phyloP scores from a whole-genome alignment of 1,140 invertebrate species.

The Oscheius sp. region DNA sequence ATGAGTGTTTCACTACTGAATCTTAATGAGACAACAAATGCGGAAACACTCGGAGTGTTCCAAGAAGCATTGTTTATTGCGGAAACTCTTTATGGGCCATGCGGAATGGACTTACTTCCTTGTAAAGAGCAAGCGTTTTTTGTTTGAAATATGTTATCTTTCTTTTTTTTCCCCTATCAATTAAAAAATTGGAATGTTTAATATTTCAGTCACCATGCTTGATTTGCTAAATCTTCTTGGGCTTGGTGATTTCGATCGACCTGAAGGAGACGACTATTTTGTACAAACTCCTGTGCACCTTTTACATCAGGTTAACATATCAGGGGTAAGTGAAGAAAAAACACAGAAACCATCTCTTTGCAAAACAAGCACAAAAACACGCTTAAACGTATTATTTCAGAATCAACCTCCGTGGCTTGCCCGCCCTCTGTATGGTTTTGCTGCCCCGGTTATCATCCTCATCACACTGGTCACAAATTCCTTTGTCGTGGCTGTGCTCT shows the following conservation, averaged over 20 bases:
- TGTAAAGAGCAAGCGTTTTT: too few relatives aligned
- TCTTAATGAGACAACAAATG: too few relatives aligned
- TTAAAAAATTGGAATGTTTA: too few relatives aligned
- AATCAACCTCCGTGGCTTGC: constrained; percentile 30
- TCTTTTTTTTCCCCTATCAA: too few relatives aligned
- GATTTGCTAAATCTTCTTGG: background rate
- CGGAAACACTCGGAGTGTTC: too few relatives aligned
- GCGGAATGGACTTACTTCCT: too few relatives aligned
- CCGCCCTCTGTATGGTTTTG: constrained; percentile 40
- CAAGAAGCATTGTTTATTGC: too few relatives aligned
- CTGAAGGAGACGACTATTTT: background rate
- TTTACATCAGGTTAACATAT: background rate
- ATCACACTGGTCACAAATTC: constrained; percentile 83
- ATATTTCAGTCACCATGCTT: too few relatives aligned
- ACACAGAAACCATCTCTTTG: background rate
- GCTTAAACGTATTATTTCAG: background rate
- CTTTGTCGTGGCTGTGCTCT: constrained; percentile 73
- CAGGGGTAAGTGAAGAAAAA: background rate
- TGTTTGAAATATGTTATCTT: too few relatives aligned
- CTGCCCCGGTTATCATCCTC: constrained; percentile 67
- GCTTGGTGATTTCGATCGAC: background rate
- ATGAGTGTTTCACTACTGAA: too few relatives aligned
- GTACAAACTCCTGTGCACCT: background rate
- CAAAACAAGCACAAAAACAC: background rate
- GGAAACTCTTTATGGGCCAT: too few relatives aligned